Base-by-base conservation (phyloP, 2,113 vertebrate genomes). In the Eleginops maclovinus region DNA sequence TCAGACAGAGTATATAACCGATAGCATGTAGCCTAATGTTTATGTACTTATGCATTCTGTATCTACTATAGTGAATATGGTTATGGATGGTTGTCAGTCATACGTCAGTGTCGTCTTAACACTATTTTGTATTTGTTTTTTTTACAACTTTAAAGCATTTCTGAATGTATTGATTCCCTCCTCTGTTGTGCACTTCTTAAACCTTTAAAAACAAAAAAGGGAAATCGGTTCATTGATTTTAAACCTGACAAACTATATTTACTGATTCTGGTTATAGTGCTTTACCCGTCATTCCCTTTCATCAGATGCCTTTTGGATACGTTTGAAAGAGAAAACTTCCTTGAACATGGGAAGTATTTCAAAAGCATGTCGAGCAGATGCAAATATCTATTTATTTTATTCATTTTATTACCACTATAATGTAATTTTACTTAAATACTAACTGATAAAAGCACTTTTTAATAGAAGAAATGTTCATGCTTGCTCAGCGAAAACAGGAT, bases 1-100 rank as follows among this genome's bases (percentile, higher is more conserved):
- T 7, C 1, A 21, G 19, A 10, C 40, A 24, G 22, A 40, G 49
- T 83, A 73, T 82, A 68, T 88, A 82, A 77, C 88, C 26, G 31
- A 50, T 71, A 85, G 79, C 87, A 90, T 89, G 85, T 76, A 74
- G 71, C 74, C 54, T 82, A 31, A 77, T 54, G 68, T 86, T 83
- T 65, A 72, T 68, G 72, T 85, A 77, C 44, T 77, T 68, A 36
- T 74, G 74, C 58, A 64, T 85, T 87, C 83, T 86, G 55, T 80
- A 83, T 83, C 69, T 50, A 17, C 53, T 72, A 44, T 41, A 26
- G 72, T 85, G 66, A 2, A 31, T n/a, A n/a, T n/a, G n/a, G 68
- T 75, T 43, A 46, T 63, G 58, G 65, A 74, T 79, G 73, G 41
- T 61, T 1, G 67, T 88, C 56, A 36, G 50, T 72, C 58, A 22